A percentile compares a stretch with the other conserved stretches of the same genome.
These are phyloP conservation scores for Stenurella melanura DNA, from an alignment of 2,888 invertebrate genomes.

Conservation along the genomic window DNA sequence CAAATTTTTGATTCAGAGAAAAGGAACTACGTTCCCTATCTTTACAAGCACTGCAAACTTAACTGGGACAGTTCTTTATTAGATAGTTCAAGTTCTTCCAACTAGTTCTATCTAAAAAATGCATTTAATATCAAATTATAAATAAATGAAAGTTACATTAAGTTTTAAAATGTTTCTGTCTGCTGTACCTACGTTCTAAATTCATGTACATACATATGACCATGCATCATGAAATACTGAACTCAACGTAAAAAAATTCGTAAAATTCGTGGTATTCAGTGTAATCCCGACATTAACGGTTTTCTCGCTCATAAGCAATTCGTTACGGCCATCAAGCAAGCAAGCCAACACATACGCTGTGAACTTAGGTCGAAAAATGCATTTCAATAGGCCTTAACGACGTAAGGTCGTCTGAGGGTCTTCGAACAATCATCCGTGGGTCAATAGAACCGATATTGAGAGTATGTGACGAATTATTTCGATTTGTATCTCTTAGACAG, in stretches of 20 bases:
- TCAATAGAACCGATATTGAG: conserved; percentile 21
- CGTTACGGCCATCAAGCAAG: background rate
- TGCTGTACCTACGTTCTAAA: conserved; percentile 6
- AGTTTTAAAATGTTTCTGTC: background rate
- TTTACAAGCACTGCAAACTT: no score
- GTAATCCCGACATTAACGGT: conserved; percentile 28
- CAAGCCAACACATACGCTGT: conserved; percentile 1
- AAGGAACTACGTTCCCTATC: no score
- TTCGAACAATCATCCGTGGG: conserved; percentile 18
- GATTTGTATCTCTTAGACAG: conserved; percentile 21
- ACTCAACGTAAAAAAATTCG: conserved; percentile 11
- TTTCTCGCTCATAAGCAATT: conserved; percentile 1
- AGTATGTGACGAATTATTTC: background rate
- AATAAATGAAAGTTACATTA: background rate
- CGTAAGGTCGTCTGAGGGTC: conserved; percentile 29
- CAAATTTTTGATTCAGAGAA: no score
- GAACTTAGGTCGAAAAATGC: conserved; percentile 16
- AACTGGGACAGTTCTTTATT: no score
- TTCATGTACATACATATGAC: background rate
- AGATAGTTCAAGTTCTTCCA: no score
- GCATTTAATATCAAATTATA: no score
- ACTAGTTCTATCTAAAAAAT: background rate
- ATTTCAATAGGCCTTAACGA: conserved; percentile 19
- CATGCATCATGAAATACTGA: background rate
- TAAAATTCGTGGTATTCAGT: conserved; percentile 24